These are phyloP conservation scores for Electrophaes corylata DNA, from an alignment of 2,888 invertebrate genomes.

Conservation along the genomic window DNA sequence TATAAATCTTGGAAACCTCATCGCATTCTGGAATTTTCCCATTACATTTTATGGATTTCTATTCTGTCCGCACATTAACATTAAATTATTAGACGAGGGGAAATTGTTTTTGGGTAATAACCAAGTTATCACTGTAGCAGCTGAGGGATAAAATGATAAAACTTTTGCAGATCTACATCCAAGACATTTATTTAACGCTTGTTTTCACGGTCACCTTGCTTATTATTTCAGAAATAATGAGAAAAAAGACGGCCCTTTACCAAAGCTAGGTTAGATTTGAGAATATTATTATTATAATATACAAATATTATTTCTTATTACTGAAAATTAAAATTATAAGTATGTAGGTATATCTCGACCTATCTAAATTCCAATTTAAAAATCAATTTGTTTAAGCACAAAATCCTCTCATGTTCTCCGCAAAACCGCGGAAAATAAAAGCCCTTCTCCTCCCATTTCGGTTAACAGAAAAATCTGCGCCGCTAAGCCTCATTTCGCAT, in stretches of 20 bases:
- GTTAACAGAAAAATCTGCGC: slow-evolving; percentile 48
- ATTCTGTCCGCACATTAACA: slow-evolving; percentile 76
- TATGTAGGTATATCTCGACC: slow-evolving; percentile 5
- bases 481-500: slow-evolving; percentile 53
- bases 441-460: slow-evolving; percentile 33
- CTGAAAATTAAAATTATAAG: background rate
- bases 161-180: slow-evolving; percentile 8
- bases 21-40: slow-evolving; percentile 71
- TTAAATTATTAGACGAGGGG: slow-evolving; percentile 79
- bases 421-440: slow-evolving; percentile 23
- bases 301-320: background rate
- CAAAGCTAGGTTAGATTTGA: too few relatives aligned
- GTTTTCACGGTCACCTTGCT: background rate
- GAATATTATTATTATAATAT: too few relatives aligned
- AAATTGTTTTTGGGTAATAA: slow-evolving; percentile 46
- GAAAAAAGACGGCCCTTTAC: background rate
- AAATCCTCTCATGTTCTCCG: slow-evolving; percentile 22
- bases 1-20: slow-evolving; percentile 76
- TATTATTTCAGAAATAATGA: background rate
- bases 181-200: background rate
- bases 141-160: slow-evolving; percentile 27
- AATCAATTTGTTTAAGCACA: slow-evolving; percentile 29
- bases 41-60: slow-evolving; percentile 80
- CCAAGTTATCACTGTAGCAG: slow-evolving; percentile 38
- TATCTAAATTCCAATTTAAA: slow-evolving; percentile 27